Evolutionary conservation across 1,140 invertebrate genomes (phyloP).

Genomic region (Battus philenor): DNA sequence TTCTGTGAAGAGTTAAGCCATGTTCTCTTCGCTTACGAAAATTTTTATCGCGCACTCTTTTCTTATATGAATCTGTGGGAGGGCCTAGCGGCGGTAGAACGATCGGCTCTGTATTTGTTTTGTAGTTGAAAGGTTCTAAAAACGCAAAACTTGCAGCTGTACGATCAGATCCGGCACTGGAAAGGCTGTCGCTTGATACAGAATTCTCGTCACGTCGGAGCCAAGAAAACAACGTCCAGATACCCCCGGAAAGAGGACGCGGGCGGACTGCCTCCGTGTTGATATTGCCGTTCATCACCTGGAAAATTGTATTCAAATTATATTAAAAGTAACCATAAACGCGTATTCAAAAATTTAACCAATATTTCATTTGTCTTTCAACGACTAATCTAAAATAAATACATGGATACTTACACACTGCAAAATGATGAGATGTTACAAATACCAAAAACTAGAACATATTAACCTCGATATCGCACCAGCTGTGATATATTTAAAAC

Average conservation of each 20-base stretch:
- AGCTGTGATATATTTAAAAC: constrained; percentile 18
- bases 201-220: constrained; percentile 50
- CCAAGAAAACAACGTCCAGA: constrained; percentile 63
- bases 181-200: constrained; percentile 56
- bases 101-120: constrained; percentile 44
- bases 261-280: constrained; percentile 42
- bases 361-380: too few species aligned
- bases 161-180: constrained; percentile 78
- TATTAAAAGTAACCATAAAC: too few species aligned
- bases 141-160: constrained; percentile 85
- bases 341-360: too few species aligned
- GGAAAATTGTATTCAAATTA: constrained; percentile 43
- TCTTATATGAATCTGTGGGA: constrained; percentile 78
- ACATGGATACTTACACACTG: constrained; percentile 32
- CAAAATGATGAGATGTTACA: constrained; percentile 25
- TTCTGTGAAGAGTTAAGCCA: constrained; percentile 78
- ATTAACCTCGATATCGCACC: constrained; percentile 33
- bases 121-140: constrained; percentile 73
- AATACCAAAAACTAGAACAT: constrained; percentile 47
- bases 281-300: constrained; percentile 55
- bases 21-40: constrained; percentile 73
- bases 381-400: constrained; percentile 10
- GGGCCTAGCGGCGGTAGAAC: constrained; percentile 70
- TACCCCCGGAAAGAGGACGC: constrained; percentile 54
- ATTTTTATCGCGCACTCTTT: constrained; percentile 78